Evolutionary conservation across 2,888 invertebrate genomes (phyloP).

Genomic region (Unio pictorum): DNA sequence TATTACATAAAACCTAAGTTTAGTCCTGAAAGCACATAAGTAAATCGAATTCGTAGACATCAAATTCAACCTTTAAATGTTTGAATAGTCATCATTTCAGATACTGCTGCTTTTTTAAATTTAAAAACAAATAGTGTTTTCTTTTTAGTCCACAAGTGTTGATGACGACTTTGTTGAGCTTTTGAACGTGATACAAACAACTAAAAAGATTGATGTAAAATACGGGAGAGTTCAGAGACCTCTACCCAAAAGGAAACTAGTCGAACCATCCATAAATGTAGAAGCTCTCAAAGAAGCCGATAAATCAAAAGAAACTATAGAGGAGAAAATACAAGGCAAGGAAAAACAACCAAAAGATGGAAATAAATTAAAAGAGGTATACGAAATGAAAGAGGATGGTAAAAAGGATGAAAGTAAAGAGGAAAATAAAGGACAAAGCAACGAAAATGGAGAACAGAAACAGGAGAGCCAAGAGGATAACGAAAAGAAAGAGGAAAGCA

Average conservation of each 20-base stretch:
- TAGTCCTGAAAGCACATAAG: too few relatives aligned
- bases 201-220: conserved; percentile 27
- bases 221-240: conserved; percentile 36
- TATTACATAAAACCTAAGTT: too few relatives aligned
- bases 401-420: background rate
- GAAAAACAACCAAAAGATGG: conserved; percentile 19
- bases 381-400: background rate
- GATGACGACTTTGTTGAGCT: conserved; percentile 35
- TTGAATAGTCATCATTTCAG: too few relatives aligned
- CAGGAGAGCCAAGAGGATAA: background rate
- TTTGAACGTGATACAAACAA: conserved; percentile 23
- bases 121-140: background rate
- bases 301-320: conserved; percentile 3
- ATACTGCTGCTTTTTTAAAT: too few relatives aligned
- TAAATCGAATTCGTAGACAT: too few relatives aligned
- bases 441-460: background rate
- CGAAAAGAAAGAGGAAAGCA: conserved; percentile 3
- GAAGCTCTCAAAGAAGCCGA: conserved; percentile 5
- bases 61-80: too few relatives aligned
- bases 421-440: background rate
- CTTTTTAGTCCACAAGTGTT: conserved; percentile 37
- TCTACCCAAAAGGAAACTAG: conserved; percentile 21
- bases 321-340: background rate
- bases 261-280: conserved; percentile 3
- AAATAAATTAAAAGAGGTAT: conserved; percentile 26